Conservation (phyloP, 1,140 invertebrate genomes). For the Amyelois transitella region DNA sequence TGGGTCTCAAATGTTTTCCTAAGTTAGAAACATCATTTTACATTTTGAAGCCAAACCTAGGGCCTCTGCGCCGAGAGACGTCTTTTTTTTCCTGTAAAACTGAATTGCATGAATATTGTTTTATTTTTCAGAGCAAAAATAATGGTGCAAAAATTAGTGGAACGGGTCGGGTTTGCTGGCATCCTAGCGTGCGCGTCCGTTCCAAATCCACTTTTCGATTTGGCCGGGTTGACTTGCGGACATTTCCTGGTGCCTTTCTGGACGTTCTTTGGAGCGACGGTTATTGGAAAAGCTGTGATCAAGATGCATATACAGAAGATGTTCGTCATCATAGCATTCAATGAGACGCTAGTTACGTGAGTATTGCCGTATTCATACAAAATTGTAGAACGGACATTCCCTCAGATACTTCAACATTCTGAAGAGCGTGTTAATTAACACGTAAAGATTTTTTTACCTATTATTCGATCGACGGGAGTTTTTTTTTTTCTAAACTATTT, state of each 20-base stretch:
- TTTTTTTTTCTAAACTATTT: too few relatives aligned
- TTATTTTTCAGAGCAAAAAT: conserved; percentile 81
- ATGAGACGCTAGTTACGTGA: conserved; percentile 84
- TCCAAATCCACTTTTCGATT: conserved; percentile 99
- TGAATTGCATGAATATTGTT: too few relatives aligned
- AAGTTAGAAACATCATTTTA: too few relatives aligned
- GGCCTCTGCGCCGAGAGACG: too few relatives aligned
- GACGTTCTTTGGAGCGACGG: conserved; percentile 99
- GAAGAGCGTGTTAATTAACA: too few relatives aligned
- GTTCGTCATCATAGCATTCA: conserved; percentile 85
- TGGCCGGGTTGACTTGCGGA: conserved; percentile 98
- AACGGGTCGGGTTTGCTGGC: conserved; percentile 96
- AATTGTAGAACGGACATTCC: too few relatives aligned
- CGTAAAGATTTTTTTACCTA: too few relatives aligned
- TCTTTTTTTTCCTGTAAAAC: too few relatives aligned
- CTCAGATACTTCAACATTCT: too few relatives aligned
- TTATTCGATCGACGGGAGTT: too few relatives aligned
- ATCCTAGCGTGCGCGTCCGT: conserved; percentile 98
- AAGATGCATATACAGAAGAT: conserved; percentile 99
- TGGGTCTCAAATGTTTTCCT: too few relatives aligned
- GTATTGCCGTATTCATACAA: conserved; percentile 8
- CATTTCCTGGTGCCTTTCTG: conserved; percentile 99
- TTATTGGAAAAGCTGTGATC: conserved; percentile 98
- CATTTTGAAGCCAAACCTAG: too few relatives aligned
- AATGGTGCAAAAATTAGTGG: conserved; percentile 93